Evolutionary conservation across 2,797 vertebrate species (phyloP), one percentile per base, ranked within the genome.

Genomic region (Peromyscus melanophrys): DNA sequence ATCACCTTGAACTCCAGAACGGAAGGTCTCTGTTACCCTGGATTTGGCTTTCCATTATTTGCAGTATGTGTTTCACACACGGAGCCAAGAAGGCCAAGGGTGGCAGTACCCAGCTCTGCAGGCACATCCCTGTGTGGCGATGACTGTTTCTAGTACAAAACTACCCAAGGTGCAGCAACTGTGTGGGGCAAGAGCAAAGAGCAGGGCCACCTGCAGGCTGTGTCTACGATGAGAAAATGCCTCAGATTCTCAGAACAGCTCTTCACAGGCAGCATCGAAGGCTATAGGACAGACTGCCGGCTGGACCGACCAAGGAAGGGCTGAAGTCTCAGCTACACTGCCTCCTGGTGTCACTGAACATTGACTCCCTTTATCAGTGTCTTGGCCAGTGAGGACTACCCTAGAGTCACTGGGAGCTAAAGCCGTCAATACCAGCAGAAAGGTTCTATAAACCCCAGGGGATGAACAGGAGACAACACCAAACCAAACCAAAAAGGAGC

Each of bases 101-200:
- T 19, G 17, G 14, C 0, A 0, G 0, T 43, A 31, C 34, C 12
- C 37, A 52, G 4, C 57, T 49, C 19, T 4, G 10, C 37, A 57
- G 2, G 10, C 37, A 57, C 0, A 1, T 4, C 55, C 61, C 43
- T 59, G 16, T 40, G 23, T 31, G 43, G 52, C 8, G 10, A 40
- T 7, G n/a, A 4, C 46, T 27, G 37, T 37, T 55, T 40, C 14
- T 77, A 61, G 46, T 43, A 94, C 16, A 82, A 76, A 84, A 89
- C 6, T 40, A 43, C 73, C 43, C 78, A 49, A 67, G 88, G 86
- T 0, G 8, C 1, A 13, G 59, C 43, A 85, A 29, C 6, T 31
- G 29, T 17, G 2, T 40, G 31, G 71, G 40, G 25, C 9, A 91
- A 90, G 13, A 19, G 19, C 14, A 27, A 90, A 61, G 27, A 37